phyloP scores from a whole-genome alignment of 2,888 invertebrate species.

The Seladonia tumulorum region DNA sequence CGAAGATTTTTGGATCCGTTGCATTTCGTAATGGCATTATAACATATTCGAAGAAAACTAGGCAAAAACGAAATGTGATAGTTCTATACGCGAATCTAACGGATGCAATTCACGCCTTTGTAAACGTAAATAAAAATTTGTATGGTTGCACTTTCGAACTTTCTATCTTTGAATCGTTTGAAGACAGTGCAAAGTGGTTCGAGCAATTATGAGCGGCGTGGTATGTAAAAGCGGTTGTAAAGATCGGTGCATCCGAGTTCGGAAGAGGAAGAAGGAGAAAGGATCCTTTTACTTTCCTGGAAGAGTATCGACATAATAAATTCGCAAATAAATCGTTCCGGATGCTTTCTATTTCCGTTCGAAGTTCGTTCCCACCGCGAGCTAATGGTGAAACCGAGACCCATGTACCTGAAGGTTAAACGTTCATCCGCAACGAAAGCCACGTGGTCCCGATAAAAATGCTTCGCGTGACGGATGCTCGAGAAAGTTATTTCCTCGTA shows the following conservation, averaged over 20 bases:
- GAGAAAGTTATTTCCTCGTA: slow-evolving; percentile 53
- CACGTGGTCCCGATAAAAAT: slow-evolving; percentile 45
- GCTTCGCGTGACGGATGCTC: slow-evolving; percentile 41
- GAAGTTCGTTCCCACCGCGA: slow-evolving; percentile 29
- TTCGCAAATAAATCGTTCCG: slow-evolving; percentile 14
- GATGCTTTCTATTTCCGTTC: slow-evolving; percentile 46
- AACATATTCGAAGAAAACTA: too few species aligned
- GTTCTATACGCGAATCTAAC: not conserved
- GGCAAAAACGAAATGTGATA: not conserved
- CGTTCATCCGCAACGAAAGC: slow-evolving; percentile 44
- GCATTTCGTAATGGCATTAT: too few species aligned
- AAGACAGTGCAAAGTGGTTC: not conserved
- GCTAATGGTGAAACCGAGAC: slow-evolving; percentile 48
- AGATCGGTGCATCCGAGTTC: not conserved
- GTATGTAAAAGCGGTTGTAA: not conserved
- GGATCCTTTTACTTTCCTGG: not conserved
- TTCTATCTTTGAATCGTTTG: not conserved
- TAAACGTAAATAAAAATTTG: not conserved
- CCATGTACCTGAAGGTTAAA: slow-evolving; percentile 52
- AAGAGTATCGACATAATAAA: not conserved
- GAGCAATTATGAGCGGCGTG: not conserved
- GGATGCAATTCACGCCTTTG: not conserved
- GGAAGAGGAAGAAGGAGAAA: not conserved
- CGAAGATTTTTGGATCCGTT: too few species aligned
- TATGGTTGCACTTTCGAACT: not conserved